Evolutionary conservation across 2,797 vertebrate species (phyloP).

Genomic region (Aphelocoma californica): DNA sequence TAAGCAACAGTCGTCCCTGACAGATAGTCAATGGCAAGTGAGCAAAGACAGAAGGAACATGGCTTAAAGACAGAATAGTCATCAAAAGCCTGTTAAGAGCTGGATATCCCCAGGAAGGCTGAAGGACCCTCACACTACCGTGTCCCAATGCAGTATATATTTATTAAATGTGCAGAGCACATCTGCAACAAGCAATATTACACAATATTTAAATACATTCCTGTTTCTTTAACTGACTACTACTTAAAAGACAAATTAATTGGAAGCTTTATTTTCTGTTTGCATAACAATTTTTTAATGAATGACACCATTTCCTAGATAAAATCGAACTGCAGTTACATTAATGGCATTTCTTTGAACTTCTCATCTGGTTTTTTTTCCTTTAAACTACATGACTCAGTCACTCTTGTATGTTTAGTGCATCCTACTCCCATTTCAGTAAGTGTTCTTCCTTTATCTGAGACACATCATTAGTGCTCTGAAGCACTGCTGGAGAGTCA

Average conservation of each 20-base stretch:
- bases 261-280: not conserved
- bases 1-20: not conserved
- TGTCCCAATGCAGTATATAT: fast-evolving
- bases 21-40: not conserved
- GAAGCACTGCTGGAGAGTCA: not conserved
- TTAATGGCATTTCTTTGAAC: not conserved
- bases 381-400: not conserved
- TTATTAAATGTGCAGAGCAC: not conserved
- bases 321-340: not conserved
- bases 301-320: not conserved
- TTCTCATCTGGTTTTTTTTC: not conserved
- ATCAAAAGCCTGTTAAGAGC: not conserved
- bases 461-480: not conserved
- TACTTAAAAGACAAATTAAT: not conserved
- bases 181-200: not conserved
- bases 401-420: not conserved
- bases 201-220: not conserved
- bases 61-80: not conserved
- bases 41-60: not conserved
- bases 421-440: not conserved
- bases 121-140: not conserved
- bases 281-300: not conserved
- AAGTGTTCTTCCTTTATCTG: not conserved
- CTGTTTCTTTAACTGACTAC: not conserved
- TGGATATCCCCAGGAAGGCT: not conserved